A percentile compares a stretch with the other conserved stretches of the same genome.
Conservation (phyloP, 2,113 vertebrate genomes). For the Sciurus niger region DNA sequence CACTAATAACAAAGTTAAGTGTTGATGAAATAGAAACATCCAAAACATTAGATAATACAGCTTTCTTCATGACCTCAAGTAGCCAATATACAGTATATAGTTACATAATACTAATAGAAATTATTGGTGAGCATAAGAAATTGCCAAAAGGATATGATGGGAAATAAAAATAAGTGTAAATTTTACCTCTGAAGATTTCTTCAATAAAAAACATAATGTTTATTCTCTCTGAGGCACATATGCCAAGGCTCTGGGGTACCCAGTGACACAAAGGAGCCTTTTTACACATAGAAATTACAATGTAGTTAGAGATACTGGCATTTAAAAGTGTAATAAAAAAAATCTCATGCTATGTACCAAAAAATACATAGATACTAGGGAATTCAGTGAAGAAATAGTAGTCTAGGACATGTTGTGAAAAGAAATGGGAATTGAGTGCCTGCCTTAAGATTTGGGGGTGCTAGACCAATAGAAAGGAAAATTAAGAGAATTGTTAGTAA, state of each 20-base stretch:
- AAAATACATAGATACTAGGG: background rate
- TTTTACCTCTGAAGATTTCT: background rate
- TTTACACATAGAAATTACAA: background rate
- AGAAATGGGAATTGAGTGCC: background rate
- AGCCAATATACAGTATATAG: background rate
- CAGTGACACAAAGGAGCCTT: background rate
- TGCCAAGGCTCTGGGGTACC: background rate
- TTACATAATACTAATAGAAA: background rate
- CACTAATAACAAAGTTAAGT: background rate
- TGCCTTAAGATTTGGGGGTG: background rate
- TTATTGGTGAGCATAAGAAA: background rate
- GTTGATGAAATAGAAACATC: background rate
- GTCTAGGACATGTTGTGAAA: background rate
- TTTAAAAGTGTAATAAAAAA: background rate
- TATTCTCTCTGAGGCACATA: background rate
- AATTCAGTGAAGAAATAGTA: background rate
- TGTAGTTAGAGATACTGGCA: background rate
- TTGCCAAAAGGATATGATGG: background rate
- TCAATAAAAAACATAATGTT: background rate
- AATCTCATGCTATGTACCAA: background rate
- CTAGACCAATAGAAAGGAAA: background rate
- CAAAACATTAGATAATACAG: background rate
- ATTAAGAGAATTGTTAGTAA: background rate
- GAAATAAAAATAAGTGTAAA: background rate
- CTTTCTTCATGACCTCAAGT: background rate